phyloP scores from a whole-genome alignment of 2,797 vertebrate genomes.

The Coccyzus lansbergi region DNA sequence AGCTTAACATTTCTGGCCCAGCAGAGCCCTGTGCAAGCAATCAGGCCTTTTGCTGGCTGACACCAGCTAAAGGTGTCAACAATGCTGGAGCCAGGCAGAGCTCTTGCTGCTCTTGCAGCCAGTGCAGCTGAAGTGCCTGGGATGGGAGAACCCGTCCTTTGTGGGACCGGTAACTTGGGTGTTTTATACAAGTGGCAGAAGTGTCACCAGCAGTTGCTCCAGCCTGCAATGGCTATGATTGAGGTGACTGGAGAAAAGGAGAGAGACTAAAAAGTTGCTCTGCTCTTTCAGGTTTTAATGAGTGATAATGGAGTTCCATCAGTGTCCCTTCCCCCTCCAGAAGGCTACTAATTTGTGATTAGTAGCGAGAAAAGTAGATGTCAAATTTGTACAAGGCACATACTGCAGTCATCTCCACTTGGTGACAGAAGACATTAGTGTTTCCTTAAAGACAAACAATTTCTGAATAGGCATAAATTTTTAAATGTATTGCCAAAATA shows the following conservation, averaged over 20 bases:
- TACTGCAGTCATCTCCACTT: background rate
- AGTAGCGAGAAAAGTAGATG: background rate
- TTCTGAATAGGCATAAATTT: background rate
- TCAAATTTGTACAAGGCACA: background rate
- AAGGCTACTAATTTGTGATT: background rate
- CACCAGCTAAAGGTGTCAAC: background rate
- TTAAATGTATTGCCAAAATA: background rate
- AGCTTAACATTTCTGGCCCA: background rate
- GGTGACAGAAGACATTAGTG: background rate
- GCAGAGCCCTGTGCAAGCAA: background rate
- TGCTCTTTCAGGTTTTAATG: background rate
- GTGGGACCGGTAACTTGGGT: background rate
- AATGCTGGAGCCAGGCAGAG: background rate
- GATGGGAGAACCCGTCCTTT: fast-evolving
- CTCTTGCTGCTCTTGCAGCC: background rate
- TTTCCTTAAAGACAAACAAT: background rate
- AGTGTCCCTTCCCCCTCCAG: background rate
- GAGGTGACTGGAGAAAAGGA: background rate
- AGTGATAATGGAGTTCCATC: background rate
- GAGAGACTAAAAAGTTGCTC: background rate
- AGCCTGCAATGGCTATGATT: fast-evolving
- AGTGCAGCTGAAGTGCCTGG: fast-evolving
- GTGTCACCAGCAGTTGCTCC: background rate
- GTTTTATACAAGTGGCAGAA: background rate
- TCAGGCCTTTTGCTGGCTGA: background rate